A percentile compares a stretch with the other conserved stretches of the same genome.
Evolutionary conservation across 1,140 invertebrate genomes (phyloP).

Genomic region (Megalopta genalis): DNA sequence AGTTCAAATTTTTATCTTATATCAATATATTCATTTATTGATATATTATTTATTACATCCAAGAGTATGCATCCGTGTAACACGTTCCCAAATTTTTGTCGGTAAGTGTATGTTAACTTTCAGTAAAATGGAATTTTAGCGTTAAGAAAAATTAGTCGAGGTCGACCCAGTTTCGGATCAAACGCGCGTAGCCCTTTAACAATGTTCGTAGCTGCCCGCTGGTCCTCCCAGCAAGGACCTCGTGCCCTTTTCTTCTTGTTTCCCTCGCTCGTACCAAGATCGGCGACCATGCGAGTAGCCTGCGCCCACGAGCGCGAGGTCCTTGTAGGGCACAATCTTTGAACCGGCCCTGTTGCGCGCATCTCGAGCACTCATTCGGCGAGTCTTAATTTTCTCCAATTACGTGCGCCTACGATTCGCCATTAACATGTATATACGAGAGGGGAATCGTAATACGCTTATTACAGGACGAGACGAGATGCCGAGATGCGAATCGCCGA

Average conservation of each 20-base stretch:
- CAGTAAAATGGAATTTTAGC: no score
- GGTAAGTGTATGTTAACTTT: no score
- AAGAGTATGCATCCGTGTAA: no score
- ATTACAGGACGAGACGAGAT: constrained; percentile 1
- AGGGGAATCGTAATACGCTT: constrained; percentile 15
- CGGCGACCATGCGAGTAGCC: constrained; percentile 32
- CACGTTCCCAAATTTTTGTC: no score
- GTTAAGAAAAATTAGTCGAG: no score
- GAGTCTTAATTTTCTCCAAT: constrained; percentile 44
- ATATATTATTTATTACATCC: no score
- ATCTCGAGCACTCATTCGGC: constrained; percentile 29
- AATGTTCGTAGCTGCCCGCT: no score
- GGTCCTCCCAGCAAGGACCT: constrained; percentile 17
- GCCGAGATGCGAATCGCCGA: constrained; percentile 7
- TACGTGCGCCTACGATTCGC: constrained; percentile 40
- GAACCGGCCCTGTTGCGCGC: constrained; percentile 33
- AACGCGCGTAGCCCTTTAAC: no score
- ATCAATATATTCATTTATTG: no score
- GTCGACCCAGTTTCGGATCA: no score
- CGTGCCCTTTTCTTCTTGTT: constrained; percentile 30
- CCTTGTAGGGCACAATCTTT: constrained; percentile 52
- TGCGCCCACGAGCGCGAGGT: constrained; percentile 29
- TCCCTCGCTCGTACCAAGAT: constrained; percentile 44
- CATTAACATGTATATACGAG: constrained; percentile 19
- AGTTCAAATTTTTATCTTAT: no score